Base-by-base conservation (phyloP, 2,113 vertebrate genomes). In the Brachionichthys hirsutus region DNA sequence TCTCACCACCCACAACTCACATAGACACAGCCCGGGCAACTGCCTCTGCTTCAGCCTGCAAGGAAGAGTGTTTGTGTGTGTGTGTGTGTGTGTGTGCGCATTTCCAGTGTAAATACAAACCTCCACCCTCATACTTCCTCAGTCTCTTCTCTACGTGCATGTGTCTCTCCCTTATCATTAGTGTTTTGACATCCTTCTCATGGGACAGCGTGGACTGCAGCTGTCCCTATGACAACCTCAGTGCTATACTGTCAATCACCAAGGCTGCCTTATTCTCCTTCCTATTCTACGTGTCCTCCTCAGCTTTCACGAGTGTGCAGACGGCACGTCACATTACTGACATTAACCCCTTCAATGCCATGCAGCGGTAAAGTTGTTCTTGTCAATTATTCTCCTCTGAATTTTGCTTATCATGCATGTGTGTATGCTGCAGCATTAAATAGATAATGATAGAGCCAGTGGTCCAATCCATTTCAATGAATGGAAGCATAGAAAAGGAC, bases 141-240 rank as follows among this genome's bases (percentile, higher is more conserved):
- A 14, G 1, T 16, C 49, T 48, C 36, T 12, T 38, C 51, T 60
- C 24, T 59, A 18, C 70, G 40, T 49, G 16, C n/a, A 22, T 73
- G 4, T 66, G 7, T 72, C 68, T 77, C 16, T 74, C 34, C 60
- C 60, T 75, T 78, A 75, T 62, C 80, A 78, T 68, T 62, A 76
- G 69, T 76, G 67, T 72, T 84, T 85, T 71, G 20, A 51, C 73
- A 81, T 81, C 61, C 56, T 85, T 63, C 84, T 81, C 71, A 42
- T 70, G 75, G 75, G 78, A 84, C 79, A 69, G 66, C 6, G 6
- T 76, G 61, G 73, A 54, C 78, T 83, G 65, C 70, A 55, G 62
- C 78, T 83, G 78, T 88, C 84, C 84, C 84, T 73, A 88, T 85
- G 82, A 88, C 84, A 86, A 88, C 86, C 80, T 82, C 56, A 58